Conservation (phyloP, 2,888 invertebrate species). For the Acanthococcus lagerstroemiae region DNA sequence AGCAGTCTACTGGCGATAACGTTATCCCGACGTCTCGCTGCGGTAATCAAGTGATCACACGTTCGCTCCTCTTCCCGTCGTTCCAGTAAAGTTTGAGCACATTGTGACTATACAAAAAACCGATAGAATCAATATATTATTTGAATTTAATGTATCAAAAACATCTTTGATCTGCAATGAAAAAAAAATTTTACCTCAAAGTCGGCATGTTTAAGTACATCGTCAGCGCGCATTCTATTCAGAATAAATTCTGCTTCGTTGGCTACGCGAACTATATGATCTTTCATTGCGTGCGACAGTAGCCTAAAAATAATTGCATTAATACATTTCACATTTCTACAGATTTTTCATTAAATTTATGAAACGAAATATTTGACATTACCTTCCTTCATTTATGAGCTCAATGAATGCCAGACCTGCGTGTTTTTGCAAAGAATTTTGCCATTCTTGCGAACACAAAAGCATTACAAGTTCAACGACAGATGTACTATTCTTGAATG, state of each 20-base stretch:
- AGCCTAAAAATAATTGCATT: constrained; percentile 56
- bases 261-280: constrained; percentile 97
- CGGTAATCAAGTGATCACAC: constrained; percentile 94
- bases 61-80: constrained; percentile 91
- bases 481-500: constrained; percentile 92
- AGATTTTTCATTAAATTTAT: too few relatives aligned
- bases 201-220: constrained; percentile 96
- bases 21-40: constrained; percentile 84
- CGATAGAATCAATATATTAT: too few relatives aligned
- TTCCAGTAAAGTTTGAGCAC: constrained; percentile 80
- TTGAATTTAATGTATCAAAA: too few relatives aligned
- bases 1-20: constrained; percentile 81
- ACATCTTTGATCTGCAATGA: too few relatives aligned
- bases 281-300: constrained; percentile 96
- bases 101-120: constrained; percentile 59
- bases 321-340: too few relatives aligned
- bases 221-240: constrained; percentile 96
- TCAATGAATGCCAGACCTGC: constrained; percentile 99
- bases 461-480: constrained; percentile 99
- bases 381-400: constrained; percentile 92
- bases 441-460: constrained; percentile 99
- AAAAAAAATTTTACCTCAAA: too few relatives aligned
- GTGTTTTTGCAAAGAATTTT: constrained; percentile 98
- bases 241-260: constrained; percentile 99
- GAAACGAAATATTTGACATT: too few relatives aligned